Percentiles rank a stretch among this genome's conserved stretches.
phyloP scores from a whole-genome alignment of 2,113 vertebrate genomes.

The Manacus vitellinus region DNA sequence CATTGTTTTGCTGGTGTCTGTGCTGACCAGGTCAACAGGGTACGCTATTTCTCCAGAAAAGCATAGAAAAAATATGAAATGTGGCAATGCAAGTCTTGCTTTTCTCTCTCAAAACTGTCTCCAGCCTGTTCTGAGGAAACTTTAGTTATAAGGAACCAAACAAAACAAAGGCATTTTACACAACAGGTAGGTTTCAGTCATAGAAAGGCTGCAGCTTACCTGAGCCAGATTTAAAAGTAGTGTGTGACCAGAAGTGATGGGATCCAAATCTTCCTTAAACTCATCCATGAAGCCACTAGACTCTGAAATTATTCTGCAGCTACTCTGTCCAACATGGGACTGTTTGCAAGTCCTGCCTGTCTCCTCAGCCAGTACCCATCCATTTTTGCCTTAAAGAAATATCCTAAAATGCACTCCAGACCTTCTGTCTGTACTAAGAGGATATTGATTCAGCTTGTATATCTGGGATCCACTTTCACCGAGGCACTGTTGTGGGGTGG shows the following conservation, averaged over 20 bases:
- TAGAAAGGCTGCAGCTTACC: background rate
- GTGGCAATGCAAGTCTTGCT: background rate
- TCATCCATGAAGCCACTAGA: background rate
- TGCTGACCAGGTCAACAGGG: background rate
- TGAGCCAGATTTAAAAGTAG: background rate
- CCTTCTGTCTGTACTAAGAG: background rate
- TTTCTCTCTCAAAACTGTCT: background rate
- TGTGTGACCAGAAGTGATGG: background rate
- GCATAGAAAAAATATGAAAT: background rate
- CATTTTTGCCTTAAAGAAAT: constrained; percentile 46
- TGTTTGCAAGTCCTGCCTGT: background rate
- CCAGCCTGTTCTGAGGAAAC: background rate
- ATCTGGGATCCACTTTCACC: background rate
- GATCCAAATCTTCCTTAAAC: background rate
- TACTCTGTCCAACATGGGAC: background rate
- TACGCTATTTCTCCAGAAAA: background rate
- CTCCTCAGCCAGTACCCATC: background rate
- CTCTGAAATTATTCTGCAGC: background rate
- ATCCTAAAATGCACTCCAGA: constrained; percentile 3
- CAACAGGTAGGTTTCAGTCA: background rate
- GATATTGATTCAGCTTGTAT: background rate
- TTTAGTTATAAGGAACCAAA: background rate
- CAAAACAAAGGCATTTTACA: background rate
- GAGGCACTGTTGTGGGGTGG: background rate
- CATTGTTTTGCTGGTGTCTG: background rate